Evolutionary conservation across 2,113 vertebrate genomes (phyloP).

Genomic region (Zosterops hypoxanthus): DNA sequence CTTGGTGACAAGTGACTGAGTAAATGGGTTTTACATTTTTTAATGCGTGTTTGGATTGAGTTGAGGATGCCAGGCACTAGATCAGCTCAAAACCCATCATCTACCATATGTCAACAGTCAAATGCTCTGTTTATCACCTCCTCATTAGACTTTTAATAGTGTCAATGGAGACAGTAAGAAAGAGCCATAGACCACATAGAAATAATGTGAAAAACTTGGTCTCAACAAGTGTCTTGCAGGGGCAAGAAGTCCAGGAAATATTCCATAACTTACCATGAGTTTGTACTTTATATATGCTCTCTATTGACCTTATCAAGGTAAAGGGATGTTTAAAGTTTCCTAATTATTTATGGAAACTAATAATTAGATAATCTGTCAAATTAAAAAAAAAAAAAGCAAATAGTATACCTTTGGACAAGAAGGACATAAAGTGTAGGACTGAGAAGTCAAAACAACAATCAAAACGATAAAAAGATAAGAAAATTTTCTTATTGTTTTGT

Average conservation of each 20-base stretch:
- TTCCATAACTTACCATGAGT: not conserved
- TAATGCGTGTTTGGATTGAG: not conserved
- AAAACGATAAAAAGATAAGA: not conserved
- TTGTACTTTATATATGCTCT: not conserved
- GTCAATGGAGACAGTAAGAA: not conserved
- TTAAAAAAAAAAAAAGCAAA: not conserved
- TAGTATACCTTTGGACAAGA: not conserved
- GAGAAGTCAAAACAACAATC: not conserved
- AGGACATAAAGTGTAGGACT: not conserved
- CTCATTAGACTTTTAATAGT: not conserved
- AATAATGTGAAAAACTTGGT: not conserved
- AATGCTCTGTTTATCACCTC: not conserved
- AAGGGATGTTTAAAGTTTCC: not conserved
- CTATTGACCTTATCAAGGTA: rapidly evolving
- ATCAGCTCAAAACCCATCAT: not conserved
- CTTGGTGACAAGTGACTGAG: not conserved
- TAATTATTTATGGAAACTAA: not conserved
- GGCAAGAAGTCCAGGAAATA: not conserved
- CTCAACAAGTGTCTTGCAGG: not conserved
- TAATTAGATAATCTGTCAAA: not conserved
- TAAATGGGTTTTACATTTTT: not conserved
- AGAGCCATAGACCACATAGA: not conserved
- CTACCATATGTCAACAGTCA: not conserved
- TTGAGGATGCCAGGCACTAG: not conserved
- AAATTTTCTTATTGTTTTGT: not conserved